Evolutionary conservation across 2,888 invertebrate species (phyloP), one percentile per base, ranked within the genome.

Genomic region (Lagria hirta): DNA sequence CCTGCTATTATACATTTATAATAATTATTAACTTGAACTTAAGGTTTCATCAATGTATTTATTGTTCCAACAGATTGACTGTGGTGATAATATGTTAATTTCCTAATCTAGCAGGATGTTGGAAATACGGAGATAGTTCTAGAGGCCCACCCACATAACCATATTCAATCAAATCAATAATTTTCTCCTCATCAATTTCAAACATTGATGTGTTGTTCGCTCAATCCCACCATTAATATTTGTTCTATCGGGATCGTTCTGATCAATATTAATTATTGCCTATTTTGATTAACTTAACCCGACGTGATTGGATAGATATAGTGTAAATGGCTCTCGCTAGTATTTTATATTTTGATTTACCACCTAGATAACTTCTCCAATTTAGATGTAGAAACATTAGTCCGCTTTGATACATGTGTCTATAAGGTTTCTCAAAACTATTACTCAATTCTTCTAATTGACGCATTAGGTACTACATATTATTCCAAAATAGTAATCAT

Each of bases 191-290:
- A 60, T 61, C 60, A 61, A 60, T 61, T 57, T 52, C 48, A 38
- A 57, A 55, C 55, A 42, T 48, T 50, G 50, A 56, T 58, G 57
- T 58, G 54, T 57, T 58, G 58, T 61, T 60, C 58, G 54, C 43
- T 60, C 58, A 61, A 56, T 60, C 54, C 55, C 48, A 55, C 55
- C 60, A 62, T 61, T 61, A 64, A 63, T 65, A 62, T 61, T 60
- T 62, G 62, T 62, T 61, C 56, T 57, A 53, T 52, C 54, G 53
- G 55, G 58, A 62, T 62, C 60, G 52, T 49, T 49, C 51, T 60
- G 61, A 65, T 65, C 65, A 62, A 62, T 65, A 65, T 64, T 65
- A 65, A 65, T 65, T 65, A 63, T 64, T 60, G 61, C 61, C 54
- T 60, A 57, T 60, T 62, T 62, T 65, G 57, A 58, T 55, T 54